Base-by-base conservation (phyloP, 2,888 invertebrate genomes). In the Brassicogethes aeneus region DNA sequence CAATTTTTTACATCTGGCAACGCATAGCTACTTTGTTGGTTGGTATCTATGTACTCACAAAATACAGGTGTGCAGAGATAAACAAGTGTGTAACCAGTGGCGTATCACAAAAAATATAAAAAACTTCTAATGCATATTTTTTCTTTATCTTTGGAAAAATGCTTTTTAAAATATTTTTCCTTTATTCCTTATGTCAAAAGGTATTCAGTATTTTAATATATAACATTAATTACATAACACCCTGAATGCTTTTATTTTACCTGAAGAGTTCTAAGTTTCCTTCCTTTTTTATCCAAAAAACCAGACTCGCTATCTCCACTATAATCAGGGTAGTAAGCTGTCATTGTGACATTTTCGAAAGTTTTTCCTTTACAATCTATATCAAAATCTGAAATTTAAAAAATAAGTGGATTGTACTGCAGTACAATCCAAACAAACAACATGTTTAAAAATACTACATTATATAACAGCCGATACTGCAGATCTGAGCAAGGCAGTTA, bases 241-340 rank as follows among this genome's bases (percentile, higher is more conserved):
- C 10, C 10, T 23, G 10, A 23, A 23, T 23, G 5, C 23, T 7
- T 7, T 5, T 23, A 23, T 7, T 23, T 10, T 23, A 73, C 74
- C 65, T 74, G 74, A 29, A 74, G 56, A 2, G 70, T 68, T 36
- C 62, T 54, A 30, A 74, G 47, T 52, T 68, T 70, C 50, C 66
- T 64, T 36, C 70, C 70, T 40, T 55, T 61, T 17, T 55, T 59
- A 42, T 74, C 74, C 41, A 65, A 51, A 50, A 66, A 70, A 40
- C 68, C 71, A 13, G 55, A 55, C 41, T 69, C 66, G 32, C 64
- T 49, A 40, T 65, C 62, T n/a, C 70, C 65, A 5, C 51, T 56
- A 45, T 64, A 71, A 49, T 70, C 69, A 0, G 73, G 71, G 57
- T 65, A 74, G 56, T 73, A 74, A 1, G 72, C 73, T 2, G 73